A percentile compares a stretch with the other conserved stretches of the same genome.
Evolutionary conservation across 2,888 invertebrate genomes (phyloP).

Genomic region (Caenorhabditis sp.): DNA sequence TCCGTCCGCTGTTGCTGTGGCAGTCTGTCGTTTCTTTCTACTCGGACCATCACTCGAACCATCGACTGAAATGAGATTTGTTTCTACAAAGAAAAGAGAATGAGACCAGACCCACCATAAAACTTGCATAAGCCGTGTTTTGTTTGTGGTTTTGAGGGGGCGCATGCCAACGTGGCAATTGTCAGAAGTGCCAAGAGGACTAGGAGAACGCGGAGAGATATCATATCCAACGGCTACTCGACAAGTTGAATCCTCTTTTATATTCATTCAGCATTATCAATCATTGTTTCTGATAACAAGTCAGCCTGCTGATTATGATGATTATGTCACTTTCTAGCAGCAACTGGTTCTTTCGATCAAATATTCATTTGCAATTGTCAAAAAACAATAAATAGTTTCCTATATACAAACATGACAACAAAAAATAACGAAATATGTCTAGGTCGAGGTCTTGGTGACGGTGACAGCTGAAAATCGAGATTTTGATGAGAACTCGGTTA

Average conservation of each 20-base stretch:
- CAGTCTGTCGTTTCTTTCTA: constrained; percentile 18
- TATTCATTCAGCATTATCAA: neutral
- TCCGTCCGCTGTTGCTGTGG: constrained; percentile 3
- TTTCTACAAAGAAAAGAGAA: neutral
- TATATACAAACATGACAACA: constrained; percentile 31
- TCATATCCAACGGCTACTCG: neutral
- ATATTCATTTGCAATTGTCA: constrained; percentile 7
- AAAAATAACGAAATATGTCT: neutral
- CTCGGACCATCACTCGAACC: constrained; percentile 25
- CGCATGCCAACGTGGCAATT: constrained; percentile 12
- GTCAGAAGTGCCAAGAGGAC: constrained; percentile 2
- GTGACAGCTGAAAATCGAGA: constrained; percentile 28
- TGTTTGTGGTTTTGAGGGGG: constrained; percentile 2
- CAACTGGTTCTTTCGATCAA: neutral
- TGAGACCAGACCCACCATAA: constrained; percentile 33
- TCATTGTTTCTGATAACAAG: constrained; percentile 4
- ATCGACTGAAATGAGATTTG: constrained; percentile 18
- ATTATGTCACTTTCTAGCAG: neutral
- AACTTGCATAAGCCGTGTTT: constrained; percentile 33
- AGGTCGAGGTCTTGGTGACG: constrained; percentile 24
- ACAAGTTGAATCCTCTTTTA: neutral
- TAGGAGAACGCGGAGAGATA: constrained; percentile 12
- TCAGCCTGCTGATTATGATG: neutral
- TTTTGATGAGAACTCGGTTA: too few species aligned
- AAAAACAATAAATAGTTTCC: constrained; percentile 14